Conservation (phyloP, 2,113 vertebrate genomes). For the Corapipo altera region DNA sequence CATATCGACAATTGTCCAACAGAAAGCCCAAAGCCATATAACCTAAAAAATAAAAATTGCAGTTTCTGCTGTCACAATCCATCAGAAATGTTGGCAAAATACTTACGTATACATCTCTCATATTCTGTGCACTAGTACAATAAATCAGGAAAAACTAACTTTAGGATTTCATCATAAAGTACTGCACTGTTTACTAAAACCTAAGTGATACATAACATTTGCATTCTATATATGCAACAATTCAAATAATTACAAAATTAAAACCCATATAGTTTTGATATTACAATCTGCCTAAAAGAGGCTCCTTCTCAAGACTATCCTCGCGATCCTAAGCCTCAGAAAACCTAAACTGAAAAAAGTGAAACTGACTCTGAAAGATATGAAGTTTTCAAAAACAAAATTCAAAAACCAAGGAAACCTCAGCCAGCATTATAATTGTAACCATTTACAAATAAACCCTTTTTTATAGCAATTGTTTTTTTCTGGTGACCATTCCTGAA, state of each 20-base stretch:
- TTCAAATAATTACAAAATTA: not conserved
- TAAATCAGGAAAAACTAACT: not conserved
- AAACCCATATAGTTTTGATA: rapidly evolving
- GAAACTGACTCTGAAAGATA: not conserved
- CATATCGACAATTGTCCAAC: not conserved
- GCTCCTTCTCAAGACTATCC: not conserved
- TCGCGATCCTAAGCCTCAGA: not conserved
- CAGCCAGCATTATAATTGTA: not conserved
- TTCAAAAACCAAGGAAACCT: not conserved
- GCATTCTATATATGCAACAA: not conserved
- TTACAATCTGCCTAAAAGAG: not conserved
- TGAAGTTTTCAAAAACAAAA: not conserved
- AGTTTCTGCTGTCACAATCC: not conserved
- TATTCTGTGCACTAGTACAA: not conserved
- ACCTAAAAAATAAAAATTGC: not conserved
- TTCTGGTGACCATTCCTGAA: not conserved
- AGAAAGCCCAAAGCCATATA: not conserved
- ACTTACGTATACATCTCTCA: not conserved
- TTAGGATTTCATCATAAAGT: not conserved
- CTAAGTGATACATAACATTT: not conserved
- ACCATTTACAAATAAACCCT: not conserved
- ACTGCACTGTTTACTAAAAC: not conserved
- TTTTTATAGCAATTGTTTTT: not conserved
- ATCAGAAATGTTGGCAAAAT: not conserved
- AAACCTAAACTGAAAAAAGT: not conserved